Evolutionary conservation across 2,113 vertebrate species (phyloP).

Genomic region (Atrichornis clamosus): DNA sequence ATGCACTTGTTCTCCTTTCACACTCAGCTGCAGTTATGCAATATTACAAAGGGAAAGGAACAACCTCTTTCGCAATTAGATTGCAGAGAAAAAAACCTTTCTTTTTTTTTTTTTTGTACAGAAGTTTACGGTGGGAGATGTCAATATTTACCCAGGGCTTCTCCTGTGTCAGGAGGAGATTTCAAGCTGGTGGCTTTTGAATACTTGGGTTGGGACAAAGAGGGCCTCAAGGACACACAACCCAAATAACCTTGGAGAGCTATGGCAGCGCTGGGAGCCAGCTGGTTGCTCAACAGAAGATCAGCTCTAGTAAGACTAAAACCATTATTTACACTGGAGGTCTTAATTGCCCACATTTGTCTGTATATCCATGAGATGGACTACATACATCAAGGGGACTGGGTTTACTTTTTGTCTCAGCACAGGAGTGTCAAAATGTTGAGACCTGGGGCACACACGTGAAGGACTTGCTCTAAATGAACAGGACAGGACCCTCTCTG

Average conservation of each 20-base stretch:
- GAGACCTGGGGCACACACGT: background rate
- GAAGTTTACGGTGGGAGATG: background rate
- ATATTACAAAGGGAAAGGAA: background rate
- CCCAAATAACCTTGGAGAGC: background rate
- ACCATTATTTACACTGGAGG: background rate
- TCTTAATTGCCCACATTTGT: background rate
- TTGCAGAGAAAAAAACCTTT: background rate
- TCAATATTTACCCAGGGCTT: slow-evolving; percentile 13
- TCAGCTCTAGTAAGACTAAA: background rate
- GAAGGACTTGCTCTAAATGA: background rate
- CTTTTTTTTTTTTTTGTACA: background rate
- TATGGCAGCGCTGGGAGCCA: accelerated
- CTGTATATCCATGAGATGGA: background rate
- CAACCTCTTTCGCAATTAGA: slow-evolving; percentile 9
- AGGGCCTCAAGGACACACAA: background rate
- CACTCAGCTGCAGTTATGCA: slow-evolving; percentile 13
- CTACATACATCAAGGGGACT: background rate
- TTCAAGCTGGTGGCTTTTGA: background rate
- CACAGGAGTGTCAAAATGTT: background rate
- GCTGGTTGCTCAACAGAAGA: background rate
- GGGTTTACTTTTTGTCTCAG: background rate
- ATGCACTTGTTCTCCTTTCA: background rate
- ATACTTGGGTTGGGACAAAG: background rate
- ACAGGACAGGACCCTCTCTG: background rate
- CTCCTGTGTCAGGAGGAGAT: background rate